Conservation (phyloP, 2,113 vertebrate genomes). For the Morone chrysops region DNA sequence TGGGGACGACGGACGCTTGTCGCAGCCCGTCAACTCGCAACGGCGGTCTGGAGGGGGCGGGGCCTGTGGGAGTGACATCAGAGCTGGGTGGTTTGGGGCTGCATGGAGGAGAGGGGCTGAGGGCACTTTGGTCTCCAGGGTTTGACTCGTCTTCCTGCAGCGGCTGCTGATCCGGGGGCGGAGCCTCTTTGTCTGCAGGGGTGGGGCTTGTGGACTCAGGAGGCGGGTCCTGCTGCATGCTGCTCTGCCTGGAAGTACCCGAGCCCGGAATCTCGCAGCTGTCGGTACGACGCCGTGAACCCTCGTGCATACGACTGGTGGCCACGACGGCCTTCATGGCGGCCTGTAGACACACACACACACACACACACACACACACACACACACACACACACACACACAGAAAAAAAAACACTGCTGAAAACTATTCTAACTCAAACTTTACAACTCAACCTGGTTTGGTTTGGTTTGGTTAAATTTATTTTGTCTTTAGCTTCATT, state of each 20-base stretch:
- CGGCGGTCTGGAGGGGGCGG: conserved; percentile 74
- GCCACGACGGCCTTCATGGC: conserved; percentile 91
- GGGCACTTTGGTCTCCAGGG: conserved; percentile 10
- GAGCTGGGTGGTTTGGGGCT: conserved; percentile 60
- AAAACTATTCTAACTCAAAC: too few species aligned
- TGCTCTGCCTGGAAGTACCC: conserved; percentile 79
- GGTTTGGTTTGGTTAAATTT: too few species aligned
- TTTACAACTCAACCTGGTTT: too few species aligned
- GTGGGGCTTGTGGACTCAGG: conserved; percentile 64
- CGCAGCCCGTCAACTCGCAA: conserved; percentile 77
- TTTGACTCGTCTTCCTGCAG: conserved; percentile 24
- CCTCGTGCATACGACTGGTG: conserved; percentile 88
- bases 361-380: neutral
- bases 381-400: neutral
- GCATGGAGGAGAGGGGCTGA: conserved; percentile 48
- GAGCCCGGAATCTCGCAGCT: conserved; percentile 83
- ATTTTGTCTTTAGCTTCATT: too few species aligned
- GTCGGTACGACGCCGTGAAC: conserved; percentile 85
- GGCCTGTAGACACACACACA: conserved; percentile 78
- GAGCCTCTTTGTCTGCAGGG: conserved; percentile 49
- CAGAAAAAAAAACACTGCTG: too few species aligned
- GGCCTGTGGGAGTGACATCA: conserved; percentile 15
- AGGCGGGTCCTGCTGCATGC: conserved; percentile 78
- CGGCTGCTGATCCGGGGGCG: conserved; percentile 29
- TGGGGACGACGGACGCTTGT: conserved; percentile 77